A percentile compares a stretch with the other conserved stretches of the same genome.
Evolutionary conservation across 1,140 invertebrate genomes (phyloP).

Genomic region (Armadillidium nasatum): DNA sequence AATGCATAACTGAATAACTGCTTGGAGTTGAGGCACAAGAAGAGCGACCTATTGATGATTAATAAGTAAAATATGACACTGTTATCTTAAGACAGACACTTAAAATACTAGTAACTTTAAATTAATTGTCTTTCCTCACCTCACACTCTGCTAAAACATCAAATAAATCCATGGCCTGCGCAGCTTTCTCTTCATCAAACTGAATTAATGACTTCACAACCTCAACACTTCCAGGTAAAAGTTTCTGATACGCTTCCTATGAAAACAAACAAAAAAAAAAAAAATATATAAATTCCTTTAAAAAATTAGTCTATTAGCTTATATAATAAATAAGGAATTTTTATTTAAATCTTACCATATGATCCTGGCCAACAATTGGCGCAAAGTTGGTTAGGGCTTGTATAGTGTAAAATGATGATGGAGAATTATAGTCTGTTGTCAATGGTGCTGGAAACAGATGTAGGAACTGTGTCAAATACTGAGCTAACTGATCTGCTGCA

Average conservation of each 20-base stretch:
- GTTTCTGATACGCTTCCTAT: slow-evolving; percentile 58
- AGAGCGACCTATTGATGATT: slow-evolving; percentile 52
- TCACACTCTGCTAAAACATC: slow-evolving; percentile 66
- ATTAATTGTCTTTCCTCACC: slow-evolving; percentile 1
- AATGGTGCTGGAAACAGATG: slow-evolving; percentile 56
- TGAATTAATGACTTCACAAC: slow-evolving; percentile 56
- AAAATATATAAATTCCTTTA: not conserved
- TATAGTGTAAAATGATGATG: slow-evolving; percentile 59
- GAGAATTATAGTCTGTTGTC: slow-evolving; percentile 52
- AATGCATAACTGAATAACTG: slow-evolving; percentile 63
- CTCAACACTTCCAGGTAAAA: slow-evolving; percentile 61
- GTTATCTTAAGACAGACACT: no score
- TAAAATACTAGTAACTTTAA: no score
- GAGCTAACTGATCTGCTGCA: slow-evolving; percentile 57
- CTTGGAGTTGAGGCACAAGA: slow-evolving; percentile 61
- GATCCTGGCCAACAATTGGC: slow-evolving; percentile 57
- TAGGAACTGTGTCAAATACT: slow-evolving; percentile 56
- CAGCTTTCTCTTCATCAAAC: slow-evolving; percentile 58
- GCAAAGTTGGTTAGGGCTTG: slow-evolving; percentile 59
- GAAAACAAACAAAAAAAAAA: not conserved
- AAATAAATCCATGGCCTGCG: slow-evolving; percentile 64
- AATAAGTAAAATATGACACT: not conserved
- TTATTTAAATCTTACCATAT: slow-evolving; percentile 52
- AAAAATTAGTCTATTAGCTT: not conserved
- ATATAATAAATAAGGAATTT: not conserved